Conservation (phyloP, 2,888 invertebrate species). For the Chymomyza amoena region DNA sequence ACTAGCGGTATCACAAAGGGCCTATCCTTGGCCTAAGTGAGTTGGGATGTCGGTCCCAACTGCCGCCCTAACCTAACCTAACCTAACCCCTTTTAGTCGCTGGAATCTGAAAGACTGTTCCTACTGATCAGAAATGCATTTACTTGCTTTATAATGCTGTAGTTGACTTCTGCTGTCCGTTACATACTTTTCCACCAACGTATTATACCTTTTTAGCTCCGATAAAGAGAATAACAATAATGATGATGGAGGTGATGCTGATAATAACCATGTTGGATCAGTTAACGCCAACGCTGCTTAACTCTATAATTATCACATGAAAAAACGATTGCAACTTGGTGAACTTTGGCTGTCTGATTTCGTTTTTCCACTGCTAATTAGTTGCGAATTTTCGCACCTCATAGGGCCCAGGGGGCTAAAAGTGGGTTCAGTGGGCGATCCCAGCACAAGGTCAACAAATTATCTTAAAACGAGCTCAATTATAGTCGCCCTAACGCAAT, state of each 20-base stretch:
- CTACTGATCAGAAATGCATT: no score
- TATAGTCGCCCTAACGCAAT: constrained; percentile 47
- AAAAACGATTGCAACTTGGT: constrained; percentile 18
- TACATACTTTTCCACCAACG: no score
- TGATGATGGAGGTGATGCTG: background rate
- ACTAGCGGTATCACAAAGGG: no score
- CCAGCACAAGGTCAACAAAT: constrained; percentile 41
- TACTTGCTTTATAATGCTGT: no score
- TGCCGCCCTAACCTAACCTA: no score
- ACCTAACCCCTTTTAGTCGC: no score
- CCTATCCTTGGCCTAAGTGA: no score
- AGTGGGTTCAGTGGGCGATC: constrained; percentile 22
- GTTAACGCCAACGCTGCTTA: constrained; percentile 43
- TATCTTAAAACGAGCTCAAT: constrained; percentile 42
- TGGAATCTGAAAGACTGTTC: no score
- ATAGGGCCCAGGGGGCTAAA: constrained; percentile 40
- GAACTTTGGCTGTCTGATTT: constrained; percentile 7
- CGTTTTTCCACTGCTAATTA: constrained; percentile 28
- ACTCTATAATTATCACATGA: constrained; percentile 60
- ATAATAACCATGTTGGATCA: constrained; percentile 1
- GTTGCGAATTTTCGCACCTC: constrained; percentile 40
- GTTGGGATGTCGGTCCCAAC: no score
- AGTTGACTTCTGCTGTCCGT: no score
- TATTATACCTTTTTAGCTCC: no score
- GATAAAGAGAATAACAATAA: background rate